Evolutionary conservation across 2,888 invertebrate genomes (phyloP).

Genomic region (Apodemia zela): DNA sequence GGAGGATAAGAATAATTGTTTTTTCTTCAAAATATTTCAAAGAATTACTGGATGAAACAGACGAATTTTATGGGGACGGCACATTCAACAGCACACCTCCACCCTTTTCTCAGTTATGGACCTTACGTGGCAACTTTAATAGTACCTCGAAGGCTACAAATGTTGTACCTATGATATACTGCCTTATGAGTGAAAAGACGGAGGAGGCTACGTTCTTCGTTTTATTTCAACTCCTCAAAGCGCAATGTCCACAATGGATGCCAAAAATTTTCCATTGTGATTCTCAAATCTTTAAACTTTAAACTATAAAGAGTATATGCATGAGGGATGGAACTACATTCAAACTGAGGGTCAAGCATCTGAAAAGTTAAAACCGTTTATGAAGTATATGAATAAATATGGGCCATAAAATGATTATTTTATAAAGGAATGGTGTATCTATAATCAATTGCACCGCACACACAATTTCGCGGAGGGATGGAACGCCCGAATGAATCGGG

Average conservation of each 20-base stretch:
- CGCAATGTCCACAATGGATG: background rate
- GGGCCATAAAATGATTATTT: too few relatives aligned
- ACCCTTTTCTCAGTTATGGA: background rate
- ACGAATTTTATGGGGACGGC: conserved; percentile 6
- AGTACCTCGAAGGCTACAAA: background rate
- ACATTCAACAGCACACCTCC: conserved; percentile 3
- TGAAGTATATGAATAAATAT: background rate
- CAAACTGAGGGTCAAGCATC: conserved; percentile 1
- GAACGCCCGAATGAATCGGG: background rate
- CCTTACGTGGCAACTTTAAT: background rate
- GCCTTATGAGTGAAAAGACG: conserved; percentile 1
- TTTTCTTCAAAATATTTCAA: conserved; percentile 9
- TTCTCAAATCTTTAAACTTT: background rate
- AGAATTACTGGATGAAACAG: conserved; percentile 6
- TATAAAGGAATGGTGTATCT: too few relatives aligned
- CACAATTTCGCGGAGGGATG: too few relatives aligned
- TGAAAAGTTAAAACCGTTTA: conserved; percentile 7
- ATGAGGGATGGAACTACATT: conserved; percentile 9
- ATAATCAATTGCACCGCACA: too few relatives aligned
- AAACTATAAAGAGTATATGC: background rate
- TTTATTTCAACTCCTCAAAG: conserved; percentile 3
- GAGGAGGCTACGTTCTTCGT: background rate
- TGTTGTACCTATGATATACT: conserved; percentile 7
- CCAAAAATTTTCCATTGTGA: background rate
- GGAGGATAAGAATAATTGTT: background rate